Evolutionary conservation across 2,113 vertebrate species (phyloP).

Genomic region (Rynchops niger): DNA sequence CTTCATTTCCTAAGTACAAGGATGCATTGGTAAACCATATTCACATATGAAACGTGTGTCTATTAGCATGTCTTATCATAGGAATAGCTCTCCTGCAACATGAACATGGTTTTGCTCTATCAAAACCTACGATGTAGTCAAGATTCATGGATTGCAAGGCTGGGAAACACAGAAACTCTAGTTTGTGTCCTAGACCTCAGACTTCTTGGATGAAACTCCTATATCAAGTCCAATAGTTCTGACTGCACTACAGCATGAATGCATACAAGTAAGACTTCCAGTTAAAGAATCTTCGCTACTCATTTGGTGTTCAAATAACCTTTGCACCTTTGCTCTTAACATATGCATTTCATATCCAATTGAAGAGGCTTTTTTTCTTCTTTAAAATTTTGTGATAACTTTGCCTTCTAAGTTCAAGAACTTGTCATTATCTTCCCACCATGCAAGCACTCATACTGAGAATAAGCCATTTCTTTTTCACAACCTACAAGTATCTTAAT

Average conservation of each 20-base stretch:
- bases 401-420: not conserved
- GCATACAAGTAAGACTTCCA: not conserved
- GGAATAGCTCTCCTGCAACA: not conserved
- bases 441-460: not conserved
- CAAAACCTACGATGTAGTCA: not conserved
- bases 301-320: not conserved
- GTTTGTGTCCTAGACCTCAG: not conserved
- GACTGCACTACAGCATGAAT: not conserved
- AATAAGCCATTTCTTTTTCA: not conserved
- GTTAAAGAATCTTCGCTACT: not conserved
- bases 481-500: not conserved
- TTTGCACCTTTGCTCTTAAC: not conserved
- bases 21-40: not conserved
- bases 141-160: not conserved
- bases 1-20: not conserved
- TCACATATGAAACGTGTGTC: accelerated
- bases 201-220: not conserved
- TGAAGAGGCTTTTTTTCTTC: not conserved
- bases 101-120: not conserved
- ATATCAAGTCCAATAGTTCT: not conserved
- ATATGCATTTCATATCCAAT: not conserved
- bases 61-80: not conserved
- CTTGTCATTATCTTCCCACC: not conserved
- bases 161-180: not conserved
- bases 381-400: not conserved